Base-by-base conservation (phyloP, 2,797 vertebrate genomes). In the Chiropotes sagulatus region DNA sequence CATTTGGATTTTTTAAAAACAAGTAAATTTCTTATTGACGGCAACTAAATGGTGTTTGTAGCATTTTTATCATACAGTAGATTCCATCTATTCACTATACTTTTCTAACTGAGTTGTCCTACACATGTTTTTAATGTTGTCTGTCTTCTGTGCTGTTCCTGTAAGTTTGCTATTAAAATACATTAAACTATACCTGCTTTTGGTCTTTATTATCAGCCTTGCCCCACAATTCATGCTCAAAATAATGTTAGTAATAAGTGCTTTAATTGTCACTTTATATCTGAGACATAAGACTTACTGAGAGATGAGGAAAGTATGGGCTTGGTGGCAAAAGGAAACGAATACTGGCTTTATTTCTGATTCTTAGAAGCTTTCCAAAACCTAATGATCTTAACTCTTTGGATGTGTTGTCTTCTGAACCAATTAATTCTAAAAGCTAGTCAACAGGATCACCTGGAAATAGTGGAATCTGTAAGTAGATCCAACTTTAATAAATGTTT, bases 21-120 rank as follows among this genome's bases (percentile, higher is more conserved):
- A 70, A 70, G 67, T 36, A 70, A 70, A 70, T 70, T 70, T 70
- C 67, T 70, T 70, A 70, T 39, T 67, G 64, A 57, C 93, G 98
- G 99, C 99, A 99, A 99, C 98, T 99, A 98, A 99, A 98, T 98
- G 98, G 98, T 98, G 98, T 99, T 99, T 99, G 98, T 99, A 99
- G 98, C 98, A 98, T 99, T 99, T 99, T 98, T 99, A 98, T 99
- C 98, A 99, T 98, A 98, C 97, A 97, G 98, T 99, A 98, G 98
- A 98, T 98, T 98, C 98, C 98, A 99, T 99, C 98, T 98, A 98
- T 98, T 99, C 98, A 98, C 98, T 98, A 98, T 99, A 98, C 98
- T 98, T 99, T 99, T 99, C 98, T 99, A 99, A 99, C 98, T 98
- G 98, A 99, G 98, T 99, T 99, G 98, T 99, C 98, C 98, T 98